These are phyloP conservation scores for Lytechinus pictus DNA, from an alignment of 35 echinoderm and acorn worm species.

Conservation along the genomic window DNA sequence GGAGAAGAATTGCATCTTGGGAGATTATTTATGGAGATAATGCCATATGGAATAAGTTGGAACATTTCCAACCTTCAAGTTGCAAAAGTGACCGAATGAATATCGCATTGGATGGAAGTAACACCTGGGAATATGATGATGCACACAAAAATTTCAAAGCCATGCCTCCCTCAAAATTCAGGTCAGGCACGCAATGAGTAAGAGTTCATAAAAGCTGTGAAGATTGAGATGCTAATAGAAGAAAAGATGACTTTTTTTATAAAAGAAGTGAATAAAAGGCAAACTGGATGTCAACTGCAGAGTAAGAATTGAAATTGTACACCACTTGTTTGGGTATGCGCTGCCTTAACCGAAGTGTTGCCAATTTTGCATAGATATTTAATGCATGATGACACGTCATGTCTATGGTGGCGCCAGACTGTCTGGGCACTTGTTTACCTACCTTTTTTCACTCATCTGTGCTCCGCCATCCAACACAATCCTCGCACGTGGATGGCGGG, in stretches of 20 bases:
- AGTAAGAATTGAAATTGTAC: constrained; percentile 22
- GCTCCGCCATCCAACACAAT: neutral
- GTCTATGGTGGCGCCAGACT: constrained; percentile 46
- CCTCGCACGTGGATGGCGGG: constrained; percentile 13
- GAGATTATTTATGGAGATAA: neutral
- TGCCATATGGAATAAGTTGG: neutral
- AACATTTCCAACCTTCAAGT: neutral
- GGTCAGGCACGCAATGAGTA: neutral
- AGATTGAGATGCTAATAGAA: neutral
- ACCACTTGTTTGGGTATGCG: constrained; percentile 24
- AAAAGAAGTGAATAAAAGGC: neutral
- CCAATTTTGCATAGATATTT: constrained; percentile 39
- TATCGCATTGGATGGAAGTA: neutral
- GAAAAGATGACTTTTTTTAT: neutral
- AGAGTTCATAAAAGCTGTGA: neutral
- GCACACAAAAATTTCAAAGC: neutral
- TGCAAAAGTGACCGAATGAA: neutral
- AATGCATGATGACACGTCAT: constrained; percentile 57
- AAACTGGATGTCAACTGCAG: neutral
- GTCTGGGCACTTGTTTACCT: constrained; percentile 51
- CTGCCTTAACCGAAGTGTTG: neutral
- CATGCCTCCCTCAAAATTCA: neutral
- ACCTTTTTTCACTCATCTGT: neutral
- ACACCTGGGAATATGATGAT: constrained; percentile 1
- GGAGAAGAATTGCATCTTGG: neutral